Percentiles rank a stretch among this genome's conserved stretches.
Evolutionary conservation across 2,113 vertebrate genomes (phyloP).

Genomic region (Eubucco bourcierii): DNA sequence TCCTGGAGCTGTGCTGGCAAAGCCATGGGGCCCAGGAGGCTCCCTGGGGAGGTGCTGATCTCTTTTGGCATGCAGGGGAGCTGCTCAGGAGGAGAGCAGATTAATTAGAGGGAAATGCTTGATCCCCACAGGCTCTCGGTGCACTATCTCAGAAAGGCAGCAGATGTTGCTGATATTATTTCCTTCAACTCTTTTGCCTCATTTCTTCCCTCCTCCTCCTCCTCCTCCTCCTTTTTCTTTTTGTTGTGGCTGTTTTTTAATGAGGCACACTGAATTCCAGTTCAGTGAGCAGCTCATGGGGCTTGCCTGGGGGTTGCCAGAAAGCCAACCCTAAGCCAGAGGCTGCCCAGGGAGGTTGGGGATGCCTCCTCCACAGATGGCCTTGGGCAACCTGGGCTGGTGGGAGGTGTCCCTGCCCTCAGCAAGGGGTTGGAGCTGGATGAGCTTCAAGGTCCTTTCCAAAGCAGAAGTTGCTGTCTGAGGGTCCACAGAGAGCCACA

Average conservation of each 20-base stretch:
- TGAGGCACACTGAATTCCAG: neutral
- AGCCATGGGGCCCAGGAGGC: neutral
- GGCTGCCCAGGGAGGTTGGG: no score
- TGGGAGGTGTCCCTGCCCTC: no score
- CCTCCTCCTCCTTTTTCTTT: no score
- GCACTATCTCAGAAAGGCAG: conserved; percentile 20
- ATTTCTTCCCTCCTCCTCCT: neutral
- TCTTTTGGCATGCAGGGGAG: neutral
- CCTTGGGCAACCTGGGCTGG: no score
- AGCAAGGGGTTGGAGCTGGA: no score
- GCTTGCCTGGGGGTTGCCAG: neutral
- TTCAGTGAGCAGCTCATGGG: neutral
- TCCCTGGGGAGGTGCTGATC: neutral
- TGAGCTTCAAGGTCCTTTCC: no score
- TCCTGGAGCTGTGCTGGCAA: neutral
- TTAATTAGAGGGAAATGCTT: conserved; percentile 58
- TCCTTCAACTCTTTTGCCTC: neutral
- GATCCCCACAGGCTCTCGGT: conserved; percentile 19
- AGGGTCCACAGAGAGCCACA: neutral
- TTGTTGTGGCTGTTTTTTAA: neutral
- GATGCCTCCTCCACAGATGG: no score
- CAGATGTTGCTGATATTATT: conserved; percentile 44
- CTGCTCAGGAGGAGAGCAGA: accelerated
- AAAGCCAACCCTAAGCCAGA: neutral
- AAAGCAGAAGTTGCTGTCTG: neutral